Evolutionary conservation across 2,797 vertebrate genomes (phyloP), one percentile per base, ranked within the genome.

Genomic region (Tangara arthus): DNA sequence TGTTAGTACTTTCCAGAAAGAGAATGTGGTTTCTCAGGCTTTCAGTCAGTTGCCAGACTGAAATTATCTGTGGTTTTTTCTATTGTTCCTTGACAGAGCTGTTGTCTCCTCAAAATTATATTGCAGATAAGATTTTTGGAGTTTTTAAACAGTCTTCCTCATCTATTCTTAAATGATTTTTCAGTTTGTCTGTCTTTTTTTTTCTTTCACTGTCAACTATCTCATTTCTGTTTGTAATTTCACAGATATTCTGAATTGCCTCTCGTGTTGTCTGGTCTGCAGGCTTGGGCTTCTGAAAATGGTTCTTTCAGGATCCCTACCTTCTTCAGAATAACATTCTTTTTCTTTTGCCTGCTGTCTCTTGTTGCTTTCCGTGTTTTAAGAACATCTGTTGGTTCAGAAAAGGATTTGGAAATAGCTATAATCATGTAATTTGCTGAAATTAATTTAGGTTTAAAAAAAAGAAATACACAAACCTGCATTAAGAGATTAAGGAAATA

Each of bases 401-500:
- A 63, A 91, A 60, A 93, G 55, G 22, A 75, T 66, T 69, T 69
- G 46, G 42, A 61, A 82, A 85, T 30, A 55, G 52, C 47, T 24
- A 12, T 24, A 76, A 57, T 69, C 16, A 50, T 15, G 28, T 49
- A 72, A 79, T 72, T 78, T 75, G n/a, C 39, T 79, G 56, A 77
- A 85, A 87, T 82, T 80, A 87, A 87, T 65, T 65, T 69, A 49
- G 24, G 20, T 57, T 6, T 63, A 83, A 75, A 65, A 65, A 79
- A 37, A 20, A 27, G 14, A 84, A 91, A 77, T 39, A 35, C 9
- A 9, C 50, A 52, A 52, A 6, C 34, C 30, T 91, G 18, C 34
- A 73, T 69, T 60, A 82, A 69, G 50, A 49, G 88, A 87, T 85
- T 52, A 70, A 69, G 34, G 46, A 64, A 94, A 63, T 55, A 70